Evolutionary conservation across 2,113 vertebrate species (phyloP).

Genomic region (Gopherus flavomarginatus): DNA sequence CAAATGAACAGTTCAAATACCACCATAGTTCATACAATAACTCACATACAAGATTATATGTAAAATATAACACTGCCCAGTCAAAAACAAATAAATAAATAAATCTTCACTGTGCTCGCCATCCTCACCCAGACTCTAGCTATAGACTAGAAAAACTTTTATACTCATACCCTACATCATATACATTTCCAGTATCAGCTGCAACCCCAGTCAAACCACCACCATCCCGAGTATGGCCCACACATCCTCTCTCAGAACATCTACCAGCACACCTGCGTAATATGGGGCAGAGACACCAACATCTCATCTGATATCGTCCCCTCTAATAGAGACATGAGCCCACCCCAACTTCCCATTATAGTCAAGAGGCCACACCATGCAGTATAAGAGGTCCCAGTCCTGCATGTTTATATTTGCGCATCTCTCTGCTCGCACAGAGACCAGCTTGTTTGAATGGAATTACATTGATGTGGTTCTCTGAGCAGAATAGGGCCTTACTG

Average conservation of each 20-base stretch:
- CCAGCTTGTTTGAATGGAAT: not conserved
- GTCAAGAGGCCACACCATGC: accelerated
- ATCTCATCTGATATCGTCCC: not conserved
- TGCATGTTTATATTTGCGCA: accelerated
- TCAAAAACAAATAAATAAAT: not conserved
- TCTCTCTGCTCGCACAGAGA: not conserved
- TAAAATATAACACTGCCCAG: not conserved
- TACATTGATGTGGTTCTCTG: not conserved
- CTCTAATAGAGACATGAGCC: not conserved
- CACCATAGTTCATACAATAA: accelerated
- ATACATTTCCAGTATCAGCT: not conserved
- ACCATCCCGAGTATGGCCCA: not conserved
- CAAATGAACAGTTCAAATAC: not conserved
- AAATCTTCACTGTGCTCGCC: not conserved
- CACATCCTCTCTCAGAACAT: not conserved
- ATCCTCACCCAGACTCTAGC: not conserved
- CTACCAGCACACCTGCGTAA: not conserved
- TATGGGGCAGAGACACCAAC: accelerated
- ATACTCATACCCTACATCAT: not conserved
- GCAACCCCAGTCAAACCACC: not conserved
- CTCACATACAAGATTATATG: not conserved
- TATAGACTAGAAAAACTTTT: not conserved
- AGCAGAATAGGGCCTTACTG: not conserved
- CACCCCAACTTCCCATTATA: not conserved
- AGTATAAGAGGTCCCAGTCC: too few relatives aligned